Conservation (phyloP, 2,797 vertebrate genomes). For the Hephaestus fuliginosus region DNA sequence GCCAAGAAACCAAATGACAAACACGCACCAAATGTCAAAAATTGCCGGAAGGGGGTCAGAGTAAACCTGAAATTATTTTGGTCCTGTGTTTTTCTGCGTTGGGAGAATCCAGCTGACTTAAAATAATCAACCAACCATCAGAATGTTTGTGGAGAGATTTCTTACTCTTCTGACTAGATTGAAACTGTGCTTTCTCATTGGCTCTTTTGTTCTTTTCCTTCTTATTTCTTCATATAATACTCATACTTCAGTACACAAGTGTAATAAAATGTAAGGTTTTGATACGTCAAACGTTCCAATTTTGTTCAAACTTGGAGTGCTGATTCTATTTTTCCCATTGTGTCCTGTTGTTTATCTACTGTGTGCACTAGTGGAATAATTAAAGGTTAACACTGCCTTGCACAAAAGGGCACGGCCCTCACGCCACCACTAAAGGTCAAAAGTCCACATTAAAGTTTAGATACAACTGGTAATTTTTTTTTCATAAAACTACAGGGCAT, state of each 20-base stretch:
- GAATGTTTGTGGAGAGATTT: slow-evolving; percentile 35
- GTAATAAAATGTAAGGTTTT: slow-evolving; percentile 8
- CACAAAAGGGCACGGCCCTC: slow-evolving; percentile 21
- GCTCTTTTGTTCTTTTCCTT: background rate
- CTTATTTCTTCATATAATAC: background rate
- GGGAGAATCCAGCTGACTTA: slow-evolving; percentile 43
- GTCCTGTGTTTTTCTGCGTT: background rate
- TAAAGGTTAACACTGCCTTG: slow-evolving; percentile 31
- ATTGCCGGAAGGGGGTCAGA: slow-evolving; percentile 30
- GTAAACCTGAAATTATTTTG: slow-evolving; percentile 35
- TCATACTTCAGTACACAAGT: background rate
- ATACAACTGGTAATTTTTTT: background rate
- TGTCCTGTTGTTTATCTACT: slow-evolving; percentile 25
- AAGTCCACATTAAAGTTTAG: background rate
- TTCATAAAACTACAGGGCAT: background rate
- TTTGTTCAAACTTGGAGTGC: slow-evolving; percentile 7
- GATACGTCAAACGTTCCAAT: slow-evolving; percentile 1
- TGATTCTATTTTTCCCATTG: background rate
- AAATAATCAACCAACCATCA: slow-evolving; percentile 48
- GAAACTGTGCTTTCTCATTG: background rate
- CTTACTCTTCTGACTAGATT: slow-evolving; percentile 24
- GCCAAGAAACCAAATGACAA: slow-evolving; percentile 51
- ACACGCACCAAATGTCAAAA: slow-evolving; percentile 54
- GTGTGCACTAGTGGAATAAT: slow-evolving; percentile 1
- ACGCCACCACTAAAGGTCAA: slow-evolving; percentile 42